Evolutionary conservation across 2,888 invertebrate species (phyloP).

Genomic region (Scaptomyza cyrtandrae): DNA sequence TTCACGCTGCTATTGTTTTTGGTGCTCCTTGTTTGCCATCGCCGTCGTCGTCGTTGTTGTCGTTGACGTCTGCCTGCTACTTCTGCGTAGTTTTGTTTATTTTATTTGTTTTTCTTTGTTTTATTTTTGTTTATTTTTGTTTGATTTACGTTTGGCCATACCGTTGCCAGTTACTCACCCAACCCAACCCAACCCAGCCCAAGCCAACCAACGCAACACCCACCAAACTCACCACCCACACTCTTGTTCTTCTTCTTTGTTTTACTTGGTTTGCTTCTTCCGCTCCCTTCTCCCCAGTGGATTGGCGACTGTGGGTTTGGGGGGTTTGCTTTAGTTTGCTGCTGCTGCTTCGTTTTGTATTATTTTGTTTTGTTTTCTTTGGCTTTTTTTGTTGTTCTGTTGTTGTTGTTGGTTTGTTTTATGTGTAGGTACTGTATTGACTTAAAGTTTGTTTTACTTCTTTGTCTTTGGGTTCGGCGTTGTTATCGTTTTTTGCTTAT

Average conservation of each 20-base stretch:
- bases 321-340: slow-evolving; percentile 59
- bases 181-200: slow-evolving; percentile 1
- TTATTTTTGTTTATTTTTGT: slow-evolving; percentile 75
- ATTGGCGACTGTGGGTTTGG: not conserved
- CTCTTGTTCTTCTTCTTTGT: slow-evolving; percentile 26
- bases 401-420: slow-evolving; percentile 44
- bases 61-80: slow-evolving; percentile 72
- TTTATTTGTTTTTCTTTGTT: slow-evolving; percentile 78
- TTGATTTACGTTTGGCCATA: slow-evolving; percentile 73
- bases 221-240: slow-evolving; percentile 10
- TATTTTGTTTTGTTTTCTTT: slow-evolving; percentile 53
- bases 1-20: slow-evolving; percentile 42
- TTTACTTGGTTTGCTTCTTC: slow-evolving; percentile 39
- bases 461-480: slow-evolving; percentile 50
- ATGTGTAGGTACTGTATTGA: slow-evolving; percentile 70
- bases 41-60: slow-evolving; percentile 37
- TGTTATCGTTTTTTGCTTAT: slow-evolving; percentile 49
- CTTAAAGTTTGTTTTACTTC: slow-evolving; percentile 77
- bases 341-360: slow-evolving; percentile 65
- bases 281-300: slow-evolving; percentile 25
- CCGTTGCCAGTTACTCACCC: slow-evolving; percentile 43
- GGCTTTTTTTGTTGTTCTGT: slow-evolving; percentile 14
- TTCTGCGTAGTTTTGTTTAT: slow-evolving; percentile 78
- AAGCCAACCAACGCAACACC: slow-evolving; percentile 1
- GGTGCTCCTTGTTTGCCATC: slow-evolving; percentile 70